Evolutionary conservation across 1,140 invertebrate species (phyloP), one percentile per base, ranked within the genome.

Genomic region (Adoxophyes honmai): DNA sequence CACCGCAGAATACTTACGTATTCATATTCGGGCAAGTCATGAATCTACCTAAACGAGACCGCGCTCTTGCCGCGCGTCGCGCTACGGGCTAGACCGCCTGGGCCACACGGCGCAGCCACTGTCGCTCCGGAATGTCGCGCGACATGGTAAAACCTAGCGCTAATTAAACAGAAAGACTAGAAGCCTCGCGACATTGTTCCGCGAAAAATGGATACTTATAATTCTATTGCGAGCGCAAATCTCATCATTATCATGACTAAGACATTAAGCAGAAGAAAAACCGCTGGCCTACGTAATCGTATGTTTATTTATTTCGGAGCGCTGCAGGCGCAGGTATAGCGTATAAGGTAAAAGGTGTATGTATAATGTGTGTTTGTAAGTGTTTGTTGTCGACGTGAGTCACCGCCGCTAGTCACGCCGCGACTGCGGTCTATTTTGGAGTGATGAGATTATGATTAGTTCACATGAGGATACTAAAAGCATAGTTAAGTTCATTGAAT

Each of bases 391-490:
- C 69, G 51, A 75, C 70, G 69, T 85, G 84, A 87, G 66, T 87
- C 84, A 85, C 65, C 70, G n/a, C 57, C 79, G 69, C 21, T 16
- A 48, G 79, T 80, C 77, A 83, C 66, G 68, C 61, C 70, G 70
- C 10, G 73, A 84, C 78, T 79, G 80, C 81, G 78, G 66, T 76
- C 80, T 82, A 85, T 84, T 84, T 87, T 75, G 76, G 81, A 77
- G 62, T 70, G 79, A 83, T 82, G 78, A 85, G 70, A 78, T 82
- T 81, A 79, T 82, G 74, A 81, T 84, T 78, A 82, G 80, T 82
- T 78, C 73, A 75, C 55, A 73, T 59, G 58, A 76, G 16, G 75
- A 75, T 53, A 74, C 60, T 73, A 66, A 67, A 60, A 70, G 61
- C 51, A 57, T 62, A 37, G 44, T 59, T 59, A 64, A 64, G 42